Conservation (phyloP, 1,140 invertebrate genomes). For the Chironomus tepperi region DNA sequence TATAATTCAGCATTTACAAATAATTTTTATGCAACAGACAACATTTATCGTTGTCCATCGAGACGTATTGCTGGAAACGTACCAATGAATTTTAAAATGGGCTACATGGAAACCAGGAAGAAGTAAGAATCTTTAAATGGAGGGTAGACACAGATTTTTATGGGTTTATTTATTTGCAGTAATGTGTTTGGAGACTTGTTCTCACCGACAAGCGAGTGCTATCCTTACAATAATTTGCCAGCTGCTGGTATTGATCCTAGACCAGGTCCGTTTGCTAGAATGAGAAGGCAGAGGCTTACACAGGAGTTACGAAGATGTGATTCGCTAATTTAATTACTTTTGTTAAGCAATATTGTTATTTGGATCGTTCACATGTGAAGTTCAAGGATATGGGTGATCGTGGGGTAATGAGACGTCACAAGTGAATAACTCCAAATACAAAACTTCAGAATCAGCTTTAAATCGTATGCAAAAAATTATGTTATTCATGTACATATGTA, state of each 20-base stretch:
- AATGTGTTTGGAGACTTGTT: constrained; percentile 6
- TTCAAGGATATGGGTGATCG: too few species aligned
- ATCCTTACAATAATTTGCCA: not conserved
- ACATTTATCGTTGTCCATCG: constrained; percentile 20
- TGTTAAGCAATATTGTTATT: too few species aligned
- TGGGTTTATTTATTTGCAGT: not conserved
- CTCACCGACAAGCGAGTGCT: not conserved
- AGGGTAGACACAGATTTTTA: not conserved
- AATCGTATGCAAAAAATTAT: too few species aligned
- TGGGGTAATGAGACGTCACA: too few species aligned
- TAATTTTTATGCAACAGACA: constrained; percentile 33
- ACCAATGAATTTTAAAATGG: constrained; percentile 25
- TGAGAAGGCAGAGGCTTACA: not conserved
- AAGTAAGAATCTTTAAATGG: constrained; percentile 19
- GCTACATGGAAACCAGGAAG: constrained; percentile 25
- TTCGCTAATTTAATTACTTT: too few species aligned
- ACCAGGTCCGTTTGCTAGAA: not conserved
- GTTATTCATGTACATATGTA: too few species aligned
- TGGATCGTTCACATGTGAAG: too few species aligned
- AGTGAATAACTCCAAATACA: too few species aligned
- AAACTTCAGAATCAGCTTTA: too few species aligned
- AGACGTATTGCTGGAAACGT: not conserved
- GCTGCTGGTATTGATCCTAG: not conserved
- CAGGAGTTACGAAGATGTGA: too few species aligned
- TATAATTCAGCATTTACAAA: constrained; percentile 38